Evolutionary conservation across 1,140 invertebrate genomes (phyloP), one percentile per base, ranked within the genome.

Genomic region (Andrena cerasifolii): DNA sequence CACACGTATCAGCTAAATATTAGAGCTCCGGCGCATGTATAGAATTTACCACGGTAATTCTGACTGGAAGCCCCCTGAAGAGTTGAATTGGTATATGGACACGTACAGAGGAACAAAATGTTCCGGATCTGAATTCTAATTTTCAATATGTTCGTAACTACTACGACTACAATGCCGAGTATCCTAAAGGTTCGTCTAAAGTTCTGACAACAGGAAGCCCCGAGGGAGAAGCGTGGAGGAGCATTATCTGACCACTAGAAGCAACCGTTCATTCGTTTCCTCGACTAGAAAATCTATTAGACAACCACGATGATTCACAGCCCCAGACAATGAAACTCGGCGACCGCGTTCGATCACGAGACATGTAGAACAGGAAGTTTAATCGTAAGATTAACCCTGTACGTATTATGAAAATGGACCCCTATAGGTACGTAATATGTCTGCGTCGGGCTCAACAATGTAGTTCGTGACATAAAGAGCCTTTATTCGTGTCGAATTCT

Each of bases 281-380:
- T 26, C 0, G 12, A 3, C 4, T 16, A 7, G 21, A 16, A 56
- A 33, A 40, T 67, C 62, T 40, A 75, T 75, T 75, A 56, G 51
- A 56, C 61, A 21, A 18, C 26, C 6, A 24, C 33, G 5, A 40
- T 68, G 65, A 67, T 68, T 58, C 73, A 68, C 43, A 36, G 45
- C 24, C 40, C 24, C 65, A 8, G 53, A 61, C 66, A 70, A 70
- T 59, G 51, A 36, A 40, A 58, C n/a, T 51, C 47, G 14, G 40
- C 53, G 21, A 36, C 8, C 65, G 45, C 53, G 36, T 72, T 62
- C 33, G 18, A 45, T 59, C 10, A 43, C 43, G 40, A 24, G 31
- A 36, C 56, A 24, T 82, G 73, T 67, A 78, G 43, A 36, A 70
- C n/a, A 43, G 45, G 70, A 78, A 73, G 33, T 83, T 83, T 78